These are phyloP conservation scores for Hystrix brachyura DNA, from an alignment of 2,113 vertebrate genomes.

Conservation along the genomic window DNA sequence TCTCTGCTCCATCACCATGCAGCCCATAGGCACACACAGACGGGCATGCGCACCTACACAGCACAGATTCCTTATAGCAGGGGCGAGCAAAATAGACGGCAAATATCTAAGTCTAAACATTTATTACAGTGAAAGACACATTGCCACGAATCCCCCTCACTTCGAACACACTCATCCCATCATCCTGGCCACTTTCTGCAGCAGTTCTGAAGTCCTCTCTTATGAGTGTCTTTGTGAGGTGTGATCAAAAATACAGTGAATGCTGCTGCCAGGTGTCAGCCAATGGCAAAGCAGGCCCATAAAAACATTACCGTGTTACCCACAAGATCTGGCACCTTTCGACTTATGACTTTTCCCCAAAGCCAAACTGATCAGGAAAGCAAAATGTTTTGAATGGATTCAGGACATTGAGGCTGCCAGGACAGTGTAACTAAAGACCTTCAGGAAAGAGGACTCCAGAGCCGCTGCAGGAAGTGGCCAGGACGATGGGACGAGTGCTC, in stretches of 20 bases:
- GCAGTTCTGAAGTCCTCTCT: neutral
- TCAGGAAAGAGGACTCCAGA: neutral
- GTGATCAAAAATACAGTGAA: neutral
- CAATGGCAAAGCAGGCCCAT: neutral
- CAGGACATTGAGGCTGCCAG: neutral
- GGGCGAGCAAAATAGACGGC: neutral
- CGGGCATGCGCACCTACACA: neutral
- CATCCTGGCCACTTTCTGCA: neutral
- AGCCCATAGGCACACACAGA: neutral
- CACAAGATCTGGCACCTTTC: fast-evolving
- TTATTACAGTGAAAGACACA: neutral
- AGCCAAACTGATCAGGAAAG: neutral
- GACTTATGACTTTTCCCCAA: neutral
- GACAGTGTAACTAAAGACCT: neutral
- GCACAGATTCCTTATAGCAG: neutral
- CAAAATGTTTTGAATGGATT: neutral
- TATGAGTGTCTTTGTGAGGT: neutral
- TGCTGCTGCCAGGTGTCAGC: no score
- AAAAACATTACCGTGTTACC: neutral
- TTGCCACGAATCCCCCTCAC: neutral
- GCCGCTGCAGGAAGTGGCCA: neutral
- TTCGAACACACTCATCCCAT: neutral
- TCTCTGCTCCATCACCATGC: neutral
- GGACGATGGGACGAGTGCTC: neutral
- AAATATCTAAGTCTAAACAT: neutral